phyloP scores from a whole-genome alignment of 2,113 vertebrate species.

The Falco punctatus region DNA sequence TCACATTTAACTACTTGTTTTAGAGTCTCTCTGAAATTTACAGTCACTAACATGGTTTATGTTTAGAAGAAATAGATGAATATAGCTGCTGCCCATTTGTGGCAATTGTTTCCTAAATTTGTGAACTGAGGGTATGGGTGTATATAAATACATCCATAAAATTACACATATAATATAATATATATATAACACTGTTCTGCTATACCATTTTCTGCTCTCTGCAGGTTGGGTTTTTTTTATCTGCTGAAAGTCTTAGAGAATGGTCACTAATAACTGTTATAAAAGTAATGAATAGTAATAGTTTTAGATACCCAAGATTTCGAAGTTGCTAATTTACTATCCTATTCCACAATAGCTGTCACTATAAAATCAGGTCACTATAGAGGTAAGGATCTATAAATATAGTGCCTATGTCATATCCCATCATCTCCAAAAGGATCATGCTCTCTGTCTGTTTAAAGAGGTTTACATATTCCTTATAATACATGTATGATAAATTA shows the following conservation, averaged over 20 bases:
- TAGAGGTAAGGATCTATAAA: conserved; percentile 79
- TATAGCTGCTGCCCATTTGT: conserved; percentile 6
- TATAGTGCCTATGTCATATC: conserved; percentile 83
- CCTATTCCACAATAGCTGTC: conserved; percentile 68
- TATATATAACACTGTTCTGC: background rate
- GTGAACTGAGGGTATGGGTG: background rate
- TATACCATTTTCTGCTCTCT: background rate
- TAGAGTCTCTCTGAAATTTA: conserved; percentile 56
- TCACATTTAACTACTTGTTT: conserved; percentile 68
- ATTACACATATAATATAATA: background rate
- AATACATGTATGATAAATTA: conserved; percentile 87
- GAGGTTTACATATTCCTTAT: conserved; percentile 82
- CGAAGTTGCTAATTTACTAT: conserved; percentile 71
- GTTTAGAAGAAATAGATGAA: conserved; percentile 34
- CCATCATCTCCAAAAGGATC: conserved; percentile 83
- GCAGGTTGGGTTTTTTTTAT: conserved; percentile 39
- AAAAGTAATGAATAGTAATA: conserved; percentile 56
- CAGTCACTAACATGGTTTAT: conserved; percentile 20
- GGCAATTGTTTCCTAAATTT: conserved; percentile 43
- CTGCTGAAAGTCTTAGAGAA: conserved; percentile 48
- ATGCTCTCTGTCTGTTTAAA: conserved; percentile 80
- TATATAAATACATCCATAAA: background rate
- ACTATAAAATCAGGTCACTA: conserved; percentile 77
- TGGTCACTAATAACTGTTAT: conserved; percentile 50
- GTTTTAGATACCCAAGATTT: conserved; percentile 56